Base-by-base conservation (phyloP, 2,888 invertebrate genomes). In the Megaustenia siamemsis region DNA sequence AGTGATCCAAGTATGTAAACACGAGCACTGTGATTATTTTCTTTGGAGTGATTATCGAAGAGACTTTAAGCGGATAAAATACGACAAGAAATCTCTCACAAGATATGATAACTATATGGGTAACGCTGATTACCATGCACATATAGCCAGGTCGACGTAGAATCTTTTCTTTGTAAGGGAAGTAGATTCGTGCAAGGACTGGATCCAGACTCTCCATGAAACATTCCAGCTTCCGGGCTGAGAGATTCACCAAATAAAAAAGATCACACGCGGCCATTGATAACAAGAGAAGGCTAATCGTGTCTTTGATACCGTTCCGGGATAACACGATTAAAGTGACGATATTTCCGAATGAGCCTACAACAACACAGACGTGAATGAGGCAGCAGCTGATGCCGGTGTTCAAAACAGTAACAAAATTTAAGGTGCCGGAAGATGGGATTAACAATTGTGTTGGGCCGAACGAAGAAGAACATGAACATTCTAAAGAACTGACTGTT, bases 261-360 rank as follows among this genome's bases (percentile, higher is more conserved):
- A 56, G 56, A 56, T 56, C 56, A n/a, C 56, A 56, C 12, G 56
- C 56, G n/a, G 56, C 56, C 56, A 56, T 56, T 56, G 56, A 56
- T 21, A 56, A 56, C n/a, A 56, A 56, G 21, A 56, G 21, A 6
- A 56, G 24, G n/a, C 56, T 56, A 15, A 21, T 56, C 21, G 56
- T 56, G 56, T 56, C 56, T 56, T 10, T 56, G 56, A 56, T 24
- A 6, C 24, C n/a, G 4, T 56, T 56, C 56, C 56, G 56, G 8
- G 56, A 56, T 56, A 56, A 15, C 4, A 56, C n/a, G n/a, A 56
- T 56, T 3, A 56, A 5, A 15, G 56, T n/a, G 0, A 56, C 18
- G 8, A n/a, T n/a, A 56, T 56, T 56, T 56, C 56, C 56, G 21
- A 56, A 56, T 12, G 56, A 5, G 12, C 56, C 56, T 5, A 56